Percentiles rank a stretch among this genome's conserved stretches.
Evolutionary conservation across 1,140 invertebrate genomes (phyloP).

Genomic region (Antheraea pernyi): DNA sequence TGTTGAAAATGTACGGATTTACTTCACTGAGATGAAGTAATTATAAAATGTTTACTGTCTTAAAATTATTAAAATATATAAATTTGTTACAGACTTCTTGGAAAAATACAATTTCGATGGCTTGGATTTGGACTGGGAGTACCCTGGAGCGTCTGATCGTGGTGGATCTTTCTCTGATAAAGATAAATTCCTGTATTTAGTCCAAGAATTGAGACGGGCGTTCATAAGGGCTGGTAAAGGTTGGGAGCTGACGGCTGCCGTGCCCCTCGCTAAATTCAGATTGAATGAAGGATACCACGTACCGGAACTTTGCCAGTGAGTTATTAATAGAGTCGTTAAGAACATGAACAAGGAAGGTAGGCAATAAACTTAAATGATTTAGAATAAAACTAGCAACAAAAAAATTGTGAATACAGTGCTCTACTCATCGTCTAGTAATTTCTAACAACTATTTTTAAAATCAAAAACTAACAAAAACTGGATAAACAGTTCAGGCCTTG

Average conservation of each 20-base stretch:
- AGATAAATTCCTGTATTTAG: conserved; percentile 90
- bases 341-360: too few species aligned
- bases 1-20: too few species aligned
- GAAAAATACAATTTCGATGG: conserved; percentile 89
- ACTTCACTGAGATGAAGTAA: too few species aligned
- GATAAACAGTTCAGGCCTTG: too few species aligned
- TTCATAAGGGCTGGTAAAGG: conserved; percentile 86
- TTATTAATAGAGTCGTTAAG: conserved; percentile 18
- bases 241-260: conserved; percentile 94
- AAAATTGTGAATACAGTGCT: too few species aligned
- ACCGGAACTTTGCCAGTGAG: conserved; percentile 91
- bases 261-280: conserved; percentile 91
- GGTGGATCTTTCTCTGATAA: conserved; percentile 92
- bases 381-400: too few species aligned
- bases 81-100: conserved; percentile 82
- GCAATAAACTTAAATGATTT: too few species aligned
- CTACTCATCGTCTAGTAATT: too few species aligned
- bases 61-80: not conserved
- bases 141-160: conserved; percentile 91
- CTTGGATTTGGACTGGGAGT: conserved; percentile 93
- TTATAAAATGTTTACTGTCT: too few species aligned
- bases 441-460: too few species aligned
- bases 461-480: too few species aligned
- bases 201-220: conserved; percentile 88
- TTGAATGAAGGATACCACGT: conserved; percentile 94